Evolutionary conservation across 2,797 vertebrate genomes (phyloP), one percentile per base, ranked within the genome.

Genomic region (Amphiprion clarkii): DNA sequence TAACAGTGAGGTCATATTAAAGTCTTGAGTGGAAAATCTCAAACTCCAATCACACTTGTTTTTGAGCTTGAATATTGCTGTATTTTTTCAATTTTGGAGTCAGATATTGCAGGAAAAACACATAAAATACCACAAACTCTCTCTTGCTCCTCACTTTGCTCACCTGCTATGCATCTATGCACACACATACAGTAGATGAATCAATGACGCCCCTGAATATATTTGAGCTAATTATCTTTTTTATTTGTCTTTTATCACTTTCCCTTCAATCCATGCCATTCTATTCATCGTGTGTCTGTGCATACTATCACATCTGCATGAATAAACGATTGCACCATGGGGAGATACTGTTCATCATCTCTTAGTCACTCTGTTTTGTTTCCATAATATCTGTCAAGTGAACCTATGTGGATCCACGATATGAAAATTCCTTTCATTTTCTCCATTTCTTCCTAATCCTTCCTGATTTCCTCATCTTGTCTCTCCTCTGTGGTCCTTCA

Each of bases 301-400:
- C 51, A 58, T 14, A 42, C 29, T 1, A 17, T 42, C 12, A 61
- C 54, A 56, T 61, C 17, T 54, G 68, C 39, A 16, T 68, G 39
- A 36, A 64, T 54, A 78, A 69, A 60, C 31, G 12, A 56, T 54
- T 8, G 14, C 0, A 1, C 25, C 2, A 2, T 19, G 27, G 2
- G 3, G 14, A 14, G 44, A 44, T 25, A 63, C 8, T 44, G 31
- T 62, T 71, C 9, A 2, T 46, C 19, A 23, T 40, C 36, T 21
- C 4, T 23, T 14, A 17, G 25, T 39, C 25, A 48, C 36, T 46
- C 11, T 63, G 51, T 7, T 17, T 23, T 0, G 4, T 67, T 64
- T 55, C 25, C 53, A 2, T 58, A 6, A 44, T 78, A 57, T 59
- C 49, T 71, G 56, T 61, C 42, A 63, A 23, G 59, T 39, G 31